These are phyloP conservation scores for Haliclona indistincta DNA, from an alignment of 37 sponge, comb jelly and placozoan species.

Conservation along the genomic window DNA sequence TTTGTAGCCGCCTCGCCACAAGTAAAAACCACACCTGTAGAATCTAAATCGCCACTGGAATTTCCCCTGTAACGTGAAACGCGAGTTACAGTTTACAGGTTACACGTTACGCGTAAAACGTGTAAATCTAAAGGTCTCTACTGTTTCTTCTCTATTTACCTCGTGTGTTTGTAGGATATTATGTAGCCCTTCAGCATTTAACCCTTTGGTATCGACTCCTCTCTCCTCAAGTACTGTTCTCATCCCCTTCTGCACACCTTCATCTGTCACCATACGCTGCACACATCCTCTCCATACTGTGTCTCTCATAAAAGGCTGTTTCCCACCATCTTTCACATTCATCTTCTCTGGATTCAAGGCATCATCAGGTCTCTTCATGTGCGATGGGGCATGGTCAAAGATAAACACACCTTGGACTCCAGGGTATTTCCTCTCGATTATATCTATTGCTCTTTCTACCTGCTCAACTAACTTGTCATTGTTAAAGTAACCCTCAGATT, in stretches of 20 bases:
- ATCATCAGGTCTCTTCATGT: slow-evolving; percentile 21
- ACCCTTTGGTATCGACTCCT: slow-evolving; percentile 53
- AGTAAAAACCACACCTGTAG: too few species aligned
- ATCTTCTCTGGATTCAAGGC: slow-evolving; percentile 32
- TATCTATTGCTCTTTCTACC: slow-evolving; percentile 31
- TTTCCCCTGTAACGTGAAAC: too few species aligned
- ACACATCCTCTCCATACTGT: slow-evolving; percentile 39
- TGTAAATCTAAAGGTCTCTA: too few species aligned
- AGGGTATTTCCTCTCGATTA: slow-evolving; percentile 44
- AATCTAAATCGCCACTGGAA: too few species aligned
- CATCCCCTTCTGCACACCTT: slow-evolving; percentile 37
- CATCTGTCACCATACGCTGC: slow-evolving; percentile 4
- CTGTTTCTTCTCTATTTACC: too few species aligned
- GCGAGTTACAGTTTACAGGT: too few species aligned
- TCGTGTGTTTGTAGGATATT: too few species aligned
- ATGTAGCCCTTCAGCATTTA: too few species aligned
- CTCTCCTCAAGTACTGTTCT: slow-evolving; percentile 66
- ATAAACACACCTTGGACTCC: slow-evolving; percentile 18
- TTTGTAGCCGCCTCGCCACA: too few species aligned
- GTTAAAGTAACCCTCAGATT: slow-evolving; percentile 43
- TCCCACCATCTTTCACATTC: slow-evolving; percentile 62
- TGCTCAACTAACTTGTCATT: slow-evolving; percentile 38
- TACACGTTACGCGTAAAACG: too few species aligned
- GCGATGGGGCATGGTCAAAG: slow-evolving; percentile 44
- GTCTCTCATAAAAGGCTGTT: slow-evolving; percentile 50